Evolutionary conservation across 2,888 invertebrate species (phyloP).

Genomic region (Lasioglossum vierecki): DNA sequence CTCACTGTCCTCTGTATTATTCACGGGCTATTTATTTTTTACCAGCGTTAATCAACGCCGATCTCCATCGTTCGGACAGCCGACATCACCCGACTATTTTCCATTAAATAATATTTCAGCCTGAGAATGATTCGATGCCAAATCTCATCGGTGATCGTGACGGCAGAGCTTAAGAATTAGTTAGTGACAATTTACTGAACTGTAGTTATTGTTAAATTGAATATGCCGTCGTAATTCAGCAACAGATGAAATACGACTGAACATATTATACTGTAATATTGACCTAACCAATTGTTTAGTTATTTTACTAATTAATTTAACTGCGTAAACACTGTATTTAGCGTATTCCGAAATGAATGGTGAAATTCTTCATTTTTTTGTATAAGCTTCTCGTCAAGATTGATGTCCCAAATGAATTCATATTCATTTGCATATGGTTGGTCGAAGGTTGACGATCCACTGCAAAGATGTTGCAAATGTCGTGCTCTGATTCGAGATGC

Average conservation of each 20-base stretch:
- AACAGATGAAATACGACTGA: neutral
- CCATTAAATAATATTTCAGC: constrained; percentile 29
- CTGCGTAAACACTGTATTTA: no score
- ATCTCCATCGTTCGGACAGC: constrained; percentile 6
- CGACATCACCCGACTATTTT: constrained; percentile 1
- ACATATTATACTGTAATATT: no score
- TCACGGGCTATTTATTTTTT: constrained; percentile 51
- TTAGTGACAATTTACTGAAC: neutral
- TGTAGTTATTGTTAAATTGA: neutral
- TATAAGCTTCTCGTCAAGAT: neutral
- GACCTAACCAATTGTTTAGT: neutral
- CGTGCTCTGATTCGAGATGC: constrained; percentile 13
- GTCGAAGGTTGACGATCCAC: neutral
- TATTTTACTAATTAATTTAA: neutral
- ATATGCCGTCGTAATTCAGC: no score
- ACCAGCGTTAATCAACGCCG: constrained; percentile 35
- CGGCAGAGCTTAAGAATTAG: neutral
- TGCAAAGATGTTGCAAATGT: neutral
- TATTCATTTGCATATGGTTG: neutral
- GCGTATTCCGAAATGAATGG: no score
- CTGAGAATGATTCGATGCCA: neutral
- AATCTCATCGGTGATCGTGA: neutral
- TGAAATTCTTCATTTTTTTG: neutral
- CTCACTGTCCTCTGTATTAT: constrained; percentile 46
- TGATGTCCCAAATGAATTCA: neutral